Conservation (phyloP, 2,797 vertebrate species). For the Meda fulgida region DNA sequence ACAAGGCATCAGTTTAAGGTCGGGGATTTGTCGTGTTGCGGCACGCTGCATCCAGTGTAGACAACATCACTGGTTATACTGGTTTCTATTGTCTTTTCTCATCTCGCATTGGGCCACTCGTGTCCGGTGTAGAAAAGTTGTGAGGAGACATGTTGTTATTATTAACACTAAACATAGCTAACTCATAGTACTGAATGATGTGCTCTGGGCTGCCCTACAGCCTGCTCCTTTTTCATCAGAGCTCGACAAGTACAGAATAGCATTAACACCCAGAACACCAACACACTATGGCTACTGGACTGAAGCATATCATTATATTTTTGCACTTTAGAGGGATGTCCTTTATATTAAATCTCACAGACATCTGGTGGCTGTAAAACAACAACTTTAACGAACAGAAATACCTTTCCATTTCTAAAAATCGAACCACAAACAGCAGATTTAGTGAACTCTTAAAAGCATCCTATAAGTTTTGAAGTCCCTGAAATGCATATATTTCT, state of each 20-base stretch:
- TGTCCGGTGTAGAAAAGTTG: not conserved
- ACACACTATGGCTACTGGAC: not conserved
- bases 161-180: slow-evolving; percentile 19
- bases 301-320: slow-evolving; percentile 11
- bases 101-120: not conserved
- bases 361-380: slow-evolving; percentile 2
- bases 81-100: not conserved
- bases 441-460: slow-evolving; percentile 8
- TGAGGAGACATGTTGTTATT: not conserved
- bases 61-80: not conserved
- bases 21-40: too few relatives aligned
- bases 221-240: slow-evolving; percentile 13
- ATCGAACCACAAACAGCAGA: not conserved
- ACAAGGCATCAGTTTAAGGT: not conserved
- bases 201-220: not conserved
- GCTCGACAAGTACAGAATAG: not conserved
- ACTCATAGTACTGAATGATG: not conserved
- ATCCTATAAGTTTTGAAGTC: slow-evolving; percentile 1
- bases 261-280: not conserved
- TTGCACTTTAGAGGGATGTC: not conserved
- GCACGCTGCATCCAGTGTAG: too few relatives aligned
- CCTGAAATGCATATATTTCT: not conserved
- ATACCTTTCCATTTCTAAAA: slow-evolving; percentile 7
- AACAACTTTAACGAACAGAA: not conserved
- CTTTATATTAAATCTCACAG: slow-evolving; percentile 4